Evolutionary conservation across 2,113 vertebrate species (phyloP).

Genomic region (Coptodon rendalli): DNA sequence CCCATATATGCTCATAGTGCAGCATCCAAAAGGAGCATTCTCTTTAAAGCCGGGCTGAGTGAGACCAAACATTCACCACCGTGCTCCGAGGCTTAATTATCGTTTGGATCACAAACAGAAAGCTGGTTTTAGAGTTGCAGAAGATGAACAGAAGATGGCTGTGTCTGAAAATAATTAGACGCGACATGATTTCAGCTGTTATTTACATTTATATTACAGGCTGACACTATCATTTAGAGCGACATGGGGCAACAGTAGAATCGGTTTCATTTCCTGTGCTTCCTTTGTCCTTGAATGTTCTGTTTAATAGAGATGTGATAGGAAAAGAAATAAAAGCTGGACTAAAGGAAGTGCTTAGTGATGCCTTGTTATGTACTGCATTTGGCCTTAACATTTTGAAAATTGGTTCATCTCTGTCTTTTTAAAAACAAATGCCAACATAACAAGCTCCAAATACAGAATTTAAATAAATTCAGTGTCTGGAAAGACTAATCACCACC

Average conservation of each 20-base stretch:
- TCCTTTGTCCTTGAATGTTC: neutral
- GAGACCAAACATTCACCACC: slow-evolving; percentile 24
- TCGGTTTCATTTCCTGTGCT: neutral
- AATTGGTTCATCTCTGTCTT: neutral
- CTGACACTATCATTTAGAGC: slow-evolving; percentile 1
- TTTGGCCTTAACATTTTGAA: neutral
- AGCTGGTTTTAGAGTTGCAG: neutral
- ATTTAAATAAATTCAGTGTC: neutral
- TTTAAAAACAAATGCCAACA: neutral
- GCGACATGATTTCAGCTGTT: slow-evolving; percentile 20
- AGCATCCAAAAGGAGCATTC: slow-evolving; percentile 21
- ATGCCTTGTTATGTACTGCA: fast-evolving
- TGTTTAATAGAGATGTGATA: neutral
- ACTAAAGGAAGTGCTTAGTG: neutral
- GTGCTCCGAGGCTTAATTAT: slow-evolving; percentile 31
- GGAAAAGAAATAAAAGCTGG: neutral
- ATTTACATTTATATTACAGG: slow-evolving; percentile 32
- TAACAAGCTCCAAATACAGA: neutral
- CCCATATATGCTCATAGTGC: neutral
- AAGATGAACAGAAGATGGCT: neutral
- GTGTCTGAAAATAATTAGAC: slow-evolving; percentile 14
- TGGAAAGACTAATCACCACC: neutral
- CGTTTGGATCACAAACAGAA: slow-evolving; percentile 9
- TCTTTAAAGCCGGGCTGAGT: slow-evolving; percentile 3
- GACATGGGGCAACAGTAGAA: neutral